A percentile compares a stretch with the other conserved stretches of the same genome.
These are phyloP conservation scores for Lucifuga dentata DNA, from an alignment of 2,113 vertebrate genomes.

Conservation along the genomic window DNA sequence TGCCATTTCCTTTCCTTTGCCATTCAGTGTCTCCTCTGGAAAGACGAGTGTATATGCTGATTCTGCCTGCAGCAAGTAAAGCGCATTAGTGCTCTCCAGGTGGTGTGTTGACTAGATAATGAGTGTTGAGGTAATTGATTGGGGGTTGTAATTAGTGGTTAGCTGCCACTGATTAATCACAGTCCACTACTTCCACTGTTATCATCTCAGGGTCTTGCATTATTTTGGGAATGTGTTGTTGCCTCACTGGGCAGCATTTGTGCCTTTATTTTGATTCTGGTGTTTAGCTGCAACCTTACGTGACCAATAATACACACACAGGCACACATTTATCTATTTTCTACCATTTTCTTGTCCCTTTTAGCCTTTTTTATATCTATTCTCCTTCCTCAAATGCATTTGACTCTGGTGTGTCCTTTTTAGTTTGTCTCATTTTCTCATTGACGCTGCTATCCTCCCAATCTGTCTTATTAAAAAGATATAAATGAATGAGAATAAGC, in stretches of 20 bases:
- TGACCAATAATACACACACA: not conserved
- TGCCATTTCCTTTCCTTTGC: too few relatives aligned
- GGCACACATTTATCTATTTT: not conserved
- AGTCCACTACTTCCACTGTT: conserved; percentile 56
- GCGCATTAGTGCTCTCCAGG: conserved; percentile 74
- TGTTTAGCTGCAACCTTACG: conserved; percentile 37
- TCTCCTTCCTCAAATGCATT: not conserved
- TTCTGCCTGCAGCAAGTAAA: conserved; percentile 63
- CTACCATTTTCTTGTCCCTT: not conserved
- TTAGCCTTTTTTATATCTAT: not conserved
- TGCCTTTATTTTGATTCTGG: conserved; percentile 34
- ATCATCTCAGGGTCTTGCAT: conserved; percentile 51
- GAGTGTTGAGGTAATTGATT: conserved; percentile 77
- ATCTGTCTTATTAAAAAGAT: conserved; percentile 31
- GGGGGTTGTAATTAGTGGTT: conserved; percentile 79
- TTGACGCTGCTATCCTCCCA: conserved; percentile 8
- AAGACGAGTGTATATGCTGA: conserved; percentile 45
- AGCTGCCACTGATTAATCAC: conserved; percentile 81
- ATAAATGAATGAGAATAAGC: conserved; percentile 32
- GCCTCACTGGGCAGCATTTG: conserved; percentile 51
- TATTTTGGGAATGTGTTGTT: conserved; percentile 47
- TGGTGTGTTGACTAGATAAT: conserved; percentile 78
- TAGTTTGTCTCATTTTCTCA: conserved; percentile 27
- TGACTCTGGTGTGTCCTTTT: conserved; percentile 21
- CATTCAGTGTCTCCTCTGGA: conserved; percentile 29